Evolutionary conservation across 2,113 vertebrate species (phyloP).

Genomic region (Leucopsar rothschildi): DNA sequence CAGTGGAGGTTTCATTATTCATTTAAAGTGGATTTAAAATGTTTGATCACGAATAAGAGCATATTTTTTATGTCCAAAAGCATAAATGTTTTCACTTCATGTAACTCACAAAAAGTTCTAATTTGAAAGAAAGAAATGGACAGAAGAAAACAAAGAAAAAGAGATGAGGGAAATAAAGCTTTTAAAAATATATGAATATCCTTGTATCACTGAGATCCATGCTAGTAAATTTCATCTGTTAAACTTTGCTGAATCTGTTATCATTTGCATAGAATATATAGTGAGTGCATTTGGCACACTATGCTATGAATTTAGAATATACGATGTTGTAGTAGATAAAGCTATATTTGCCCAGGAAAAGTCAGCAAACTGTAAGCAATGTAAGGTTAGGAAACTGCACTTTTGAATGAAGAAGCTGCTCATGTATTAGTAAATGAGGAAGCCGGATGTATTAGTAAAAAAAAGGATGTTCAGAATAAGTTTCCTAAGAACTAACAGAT

Average conservation of each 20-base stretch:
- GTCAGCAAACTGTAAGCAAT: not conserved
- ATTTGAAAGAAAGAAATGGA: not conserved
- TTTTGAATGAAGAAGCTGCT: not conserved
- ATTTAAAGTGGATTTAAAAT: slow-evolving; percentile 3
- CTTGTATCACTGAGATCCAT: not conserved
- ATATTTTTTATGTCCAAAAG: not conserved
- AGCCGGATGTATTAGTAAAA: not conserved
- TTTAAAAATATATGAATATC: not conserved
- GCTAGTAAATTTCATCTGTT: not conserved
- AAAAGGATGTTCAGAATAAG: not conserved
- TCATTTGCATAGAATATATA: not conserved
- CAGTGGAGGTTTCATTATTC: not conserved
- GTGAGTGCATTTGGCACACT: not conserved
- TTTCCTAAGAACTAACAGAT: not conserved
- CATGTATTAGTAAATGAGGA: not conserved
- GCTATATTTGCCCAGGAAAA: not conserved
- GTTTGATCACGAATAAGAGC: not conserved
- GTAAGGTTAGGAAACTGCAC: not conserved
- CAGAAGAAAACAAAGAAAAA: not conserved
- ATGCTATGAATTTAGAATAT: not conserved
- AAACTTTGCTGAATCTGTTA: not conserved
- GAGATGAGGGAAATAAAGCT: not conserved
- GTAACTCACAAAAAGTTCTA: not conserved
- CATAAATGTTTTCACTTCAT: not conserved
- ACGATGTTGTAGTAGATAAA: not conserved